These are phyloP conservation scores for Hoplostethus atlanticus DNA, from an alignment of 2,797 vertebrate genomes.

Conservation along the genomic window DNA sequence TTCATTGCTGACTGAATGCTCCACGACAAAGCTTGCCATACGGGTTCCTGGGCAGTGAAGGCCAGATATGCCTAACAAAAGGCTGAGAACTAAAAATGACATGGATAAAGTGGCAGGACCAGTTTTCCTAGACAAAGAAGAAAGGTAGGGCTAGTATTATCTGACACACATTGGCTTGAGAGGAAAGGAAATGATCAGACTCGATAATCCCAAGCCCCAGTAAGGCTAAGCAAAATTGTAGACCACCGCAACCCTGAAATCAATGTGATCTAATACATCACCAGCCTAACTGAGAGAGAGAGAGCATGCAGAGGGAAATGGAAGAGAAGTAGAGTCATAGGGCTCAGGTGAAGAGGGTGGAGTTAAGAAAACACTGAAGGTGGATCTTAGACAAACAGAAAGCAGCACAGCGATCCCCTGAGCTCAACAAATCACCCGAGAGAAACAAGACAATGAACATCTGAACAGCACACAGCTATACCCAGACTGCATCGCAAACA, in stretches of 20 bases:
- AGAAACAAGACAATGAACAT: slow-evolving; percentile 57
- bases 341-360: slow-evolving; percentile 72
- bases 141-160: slow-evolving; percentile 29
- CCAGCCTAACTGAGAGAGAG: neutral
- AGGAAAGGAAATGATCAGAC: slow-evolving; percentile 18
- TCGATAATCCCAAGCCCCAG: slow-evolving; percentile 7
- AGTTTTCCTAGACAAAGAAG: slow-evolving; percentile 71
- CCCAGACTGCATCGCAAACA: slow-evolving; percentile 11
- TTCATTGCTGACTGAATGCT: slow-evolving; percentile 4
- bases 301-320: slow-evolving; percentile 34
- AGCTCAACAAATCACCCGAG: slow-evolving; percentile 50
- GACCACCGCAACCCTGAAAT: slow-evolving; percentile 19
- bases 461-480: slow-evolving; percentile 42
- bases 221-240: neutral
- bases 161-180: slow-evolving; percentile 8
- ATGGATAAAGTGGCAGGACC: slow-evolving; percentile 64
- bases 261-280: neutral
- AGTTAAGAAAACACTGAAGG: slow-evolving; percentile 65
- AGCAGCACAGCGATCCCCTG: slow-evolving; percentile 61
- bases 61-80: slow-evolving; percentile 61
- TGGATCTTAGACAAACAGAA: slow-evolving; percentile 72
- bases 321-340: slow-evolving; percentile 19
- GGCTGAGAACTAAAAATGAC: slow-evolving; percentile 50
- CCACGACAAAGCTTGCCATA: slow-evolving; percentile 47
- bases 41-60: neutral